These are phyloP conservation scores for Siniperca obscura DNA, from an alignment of 2,797 vertebrate genomes.

Conservation along the genomic window DNA sequence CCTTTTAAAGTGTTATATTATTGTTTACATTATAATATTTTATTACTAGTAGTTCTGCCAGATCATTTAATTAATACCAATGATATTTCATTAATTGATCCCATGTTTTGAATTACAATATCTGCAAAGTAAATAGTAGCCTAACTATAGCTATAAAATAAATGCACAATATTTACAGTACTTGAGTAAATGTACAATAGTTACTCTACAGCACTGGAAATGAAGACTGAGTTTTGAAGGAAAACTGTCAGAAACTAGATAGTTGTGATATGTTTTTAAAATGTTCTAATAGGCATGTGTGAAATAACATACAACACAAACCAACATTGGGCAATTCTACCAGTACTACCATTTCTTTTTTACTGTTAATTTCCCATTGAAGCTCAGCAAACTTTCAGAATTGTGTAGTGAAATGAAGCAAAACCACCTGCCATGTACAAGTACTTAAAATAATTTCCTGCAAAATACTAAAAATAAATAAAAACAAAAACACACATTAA, in stretches of 20 bases:
- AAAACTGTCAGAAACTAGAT: too few species aligned
- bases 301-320: neutral
- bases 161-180: neutral
- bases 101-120: neutral
- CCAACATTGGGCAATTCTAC: too few species aligned
- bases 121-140: neutral
- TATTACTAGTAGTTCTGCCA: neutral
- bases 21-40: neutral
- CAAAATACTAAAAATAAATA: neutral
- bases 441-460: neutral
- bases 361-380: neutral
- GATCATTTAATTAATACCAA: neutral
- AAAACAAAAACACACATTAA: neutral
- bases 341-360: neutral
- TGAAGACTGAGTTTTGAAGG: neutral
- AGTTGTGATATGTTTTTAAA: too few species aligned
- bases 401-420: neutral
- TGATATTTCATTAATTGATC: neutral
- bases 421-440: neutral
- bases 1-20: neutral
- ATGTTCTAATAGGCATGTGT: neutral
- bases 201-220: neutral
- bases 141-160: neutral
- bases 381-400: neutral
- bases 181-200: neutral